phyloP scores from a whole-genome alignment of 2,113 vertebrate genomes.

The Elephas maximus region DNA sequence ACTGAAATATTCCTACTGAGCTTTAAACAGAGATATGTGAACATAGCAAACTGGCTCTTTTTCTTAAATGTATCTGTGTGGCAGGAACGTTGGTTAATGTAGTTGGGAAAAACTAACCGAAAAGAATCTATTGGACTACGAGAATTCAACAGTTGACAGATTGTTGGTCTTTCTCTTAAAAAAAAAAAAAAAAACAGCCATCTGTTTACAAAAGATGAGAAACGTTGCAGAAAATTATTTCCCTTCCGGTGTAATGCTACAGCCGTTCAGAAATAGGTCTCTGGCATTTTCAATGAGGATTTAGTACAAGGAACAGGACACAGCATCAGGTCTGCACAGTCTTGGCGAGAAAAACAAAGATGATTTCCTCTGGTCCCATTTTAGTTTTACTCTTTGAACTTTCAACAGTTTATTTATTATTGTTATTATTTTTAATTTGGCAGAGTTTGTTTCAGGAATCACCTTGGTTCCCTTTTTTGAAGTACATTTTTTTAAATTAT shows the following conservation, averaged over 20 bases:
- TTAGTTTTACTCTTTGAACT: slow-evolving; percentile 80
- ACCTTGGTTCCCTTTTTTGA: slow-evolving; percentile 70
- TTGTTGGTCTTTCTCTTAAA: slow-evolving; percentile 50
- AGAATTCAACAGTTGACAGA: slow-evolving; percentile 58
- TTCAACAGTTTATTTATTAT: slow-evolving; percentile 71
- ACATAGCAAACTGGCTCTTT: background rate
- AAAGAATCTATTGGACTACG: slow-evolving; percentile 18
- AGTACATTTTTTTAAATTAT: slow-evolving; percentile 35
- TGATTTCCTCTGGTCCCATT: slow-evolving; percentile 70
- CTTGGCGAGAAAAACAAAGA: slow-evolving; percentile 58
- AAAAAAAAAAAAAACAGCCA: slow-evolving; percentile 39
- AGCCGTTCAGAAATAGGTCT: slow-evolving; percentile 24
- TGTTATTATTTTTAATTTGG: slow-evolving; percentile 59
- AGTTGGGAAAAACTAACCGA: slow-evolving; percentile 53
- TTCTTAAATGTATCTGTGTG: slow-evolving; percentile 46
- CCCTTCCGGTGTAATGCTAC: background rate
- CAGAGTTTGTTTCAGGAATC: slow-evolving; percentile 71
- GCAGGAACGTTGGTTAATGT: slow-evolving; percentile 29
- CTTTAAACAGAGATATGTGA: background rate
- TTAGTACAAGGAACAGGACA: slow-evolving; percentile 7
- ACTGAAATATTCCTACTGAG: background rate
- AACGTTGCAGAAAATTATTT: slow-evolving; percentile 39
- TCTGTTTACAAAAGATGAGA: slow-evolving; percentile 68
- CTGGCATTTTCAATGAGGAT: slow-evolving; percentile 37
- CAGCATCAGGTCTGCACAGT: background rate